Percentiles rank a stretch among this genome's conserved stretches.
phyloP scores from a whole-genome alignment of 2,113 vertebrate species.

The Gulo gulo region DNA sequence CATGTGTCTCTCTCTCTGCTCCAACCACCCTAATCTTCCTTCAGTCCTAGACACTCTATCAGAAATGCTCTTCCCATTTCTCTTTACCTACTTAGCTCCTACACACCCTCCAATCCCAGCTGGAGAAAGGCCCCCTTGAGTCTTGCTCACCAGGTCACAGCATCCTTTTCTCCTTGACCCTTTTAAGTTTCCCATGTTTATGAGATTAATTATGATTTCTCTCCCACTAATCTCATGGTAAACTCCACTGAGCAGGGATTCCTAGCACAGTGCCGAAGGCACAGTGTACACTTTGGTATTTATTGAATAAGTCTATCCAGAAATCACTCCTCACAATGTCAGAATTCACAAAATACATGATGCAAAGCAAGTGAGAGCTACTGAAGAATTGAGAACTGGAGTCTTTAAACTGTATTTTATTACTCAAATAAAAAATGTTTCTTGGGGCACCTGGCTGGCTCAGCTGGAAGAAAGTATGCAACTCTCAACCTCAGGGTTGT shows the following conservation, averaged over 20 bases:
- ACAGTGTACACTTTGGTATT: not conserved
- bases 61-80: not conserved
- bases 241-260: not conserved
- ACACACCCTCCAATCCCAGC: not conserved
- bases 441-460: not conserved
- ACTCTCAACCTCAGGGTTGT: not conserved
- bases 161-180: not conserved
- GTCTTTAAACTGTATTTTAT: slow-evolving; percentile 8
- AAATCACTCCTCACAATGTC: slow-evolving; percentile 57
- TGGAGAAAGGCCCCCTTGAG: not conserved
- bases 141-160: not conserved
- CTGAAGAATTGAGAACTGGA: not conserved
- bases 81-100: not conserved
- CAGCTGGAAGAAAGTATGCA: not conserved
- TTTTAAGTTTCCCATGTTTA: not conserved
- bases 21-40: not conserved
- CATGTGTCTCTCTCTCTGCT: not conserved
- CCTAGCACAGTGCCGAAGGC: not conserved
- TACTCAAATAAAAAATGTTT: not conserved
- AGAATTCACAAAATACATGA: slow-evolving; percentile 55
- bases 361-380: slow-evolving; percentile 34
- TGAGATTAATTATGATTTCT: slow-evolving; percentile 32
- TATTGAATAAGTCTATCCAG: slow-evolving; percentile 24
- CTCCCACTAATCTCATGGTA: slow-evolving; percentile 33
- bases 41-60: not conserved